Base-by-base conservation (phyloP, 2,888 invertebrate genomes). In the Drymonia ruficornis region DNA sequence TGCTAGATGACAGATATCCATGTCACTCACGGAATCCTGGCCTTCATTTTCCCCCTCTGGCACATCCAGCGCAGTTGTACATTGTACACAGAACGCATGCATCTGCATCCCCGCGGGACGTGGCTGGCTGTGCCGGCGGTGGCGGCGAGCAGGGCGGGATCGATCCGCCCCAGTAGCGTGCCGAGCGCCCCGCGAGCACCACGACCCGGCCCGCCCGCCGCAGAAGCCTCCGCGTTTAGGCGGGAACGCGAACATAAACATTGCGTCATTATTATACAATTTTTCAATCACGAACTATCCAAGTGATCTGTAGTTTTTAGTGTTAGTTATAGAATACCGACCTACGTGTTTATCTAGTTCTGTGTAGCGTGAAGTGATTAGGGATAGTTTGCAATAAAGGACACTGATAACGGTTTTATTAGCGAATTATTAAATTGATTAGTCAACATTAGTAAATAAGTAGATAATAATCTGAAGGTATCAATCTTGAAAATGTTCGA, bases 71-170 rank as follows among this genome's bases (percentile, higher is more conserved):
- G 43, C 49, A 52, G 36, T 16, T 9, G 52, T 61, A n/a, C n/a
- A 65, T 64, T 55, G 54, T 53, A 34, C 34, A 34, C 47, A 5
- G 57, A 63, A 67, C 75, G 72, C 80, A 70, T 87, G 87, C 89
- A 90, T 87, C 89, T 89, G 90, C 91, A 91, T 90, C 91, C 91
- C 91, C 86, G 86, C 87, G 89, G 89, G 89, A 89, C 77, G 71
- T 70, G 60, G 66, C 63, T 72, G 76, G 78, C 61, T 70, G 70
- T 74, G 68, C 72, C 70, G 72, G 70, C 71, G 61, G 66, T n/a
- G 72, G 70, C 71, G 61, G 66, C 57, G 56, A 63, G 56, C 76
- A 81, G 84, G 86, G 85, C 81, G 83, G 83, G 80, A 84, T 87
- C 86, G 86, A 85, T 87, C 86, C 84, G 80, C 82, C 84, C 87